phyloP scores from a whole-genome alignment of 1,140 invertebrate species.

The Eriocheir sinensis region DNA sequence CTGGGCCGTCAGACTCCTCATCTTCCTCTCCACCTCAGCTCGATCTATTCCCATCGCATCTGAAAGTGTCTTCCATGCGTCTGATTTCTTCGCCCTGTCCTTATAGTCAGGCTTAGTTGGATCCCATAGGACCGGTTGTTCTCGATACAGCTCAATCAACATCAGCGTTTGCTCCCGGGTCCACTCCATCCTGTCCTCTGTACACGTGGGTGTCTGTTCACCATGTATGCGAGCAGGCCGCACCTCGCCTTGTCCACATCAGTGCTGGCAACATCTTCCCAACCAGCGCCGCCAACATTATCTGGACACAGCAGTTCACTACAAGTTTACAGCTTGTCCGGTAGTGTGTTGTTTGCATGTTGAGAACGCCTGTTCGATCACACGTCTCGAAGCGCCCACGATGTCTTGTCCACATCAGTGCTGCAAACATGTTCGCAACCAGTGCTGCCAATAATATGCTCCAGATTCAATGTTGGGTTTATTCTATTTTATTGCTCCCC shows the following conservation, averaged over 20 bases:
- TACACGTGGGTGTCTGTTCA: neutral
- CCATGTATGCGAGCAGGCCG: constrained; percentile 28
- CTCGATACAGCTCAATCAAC: neutral
- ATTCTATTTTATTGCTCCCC: too few species aligned
- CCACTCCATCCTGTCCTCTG: constrained; percentile 1
- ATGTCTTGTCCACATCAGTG: neutral
- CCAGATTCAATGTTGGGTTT: too few species aligned
- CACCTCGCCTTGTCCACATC: constrained; percentile 29
- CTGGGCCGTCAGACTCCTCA: constrained; percentile 43
- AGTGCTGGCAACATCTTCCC: constrained; percentile 38
- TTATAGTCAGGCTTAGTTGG: constrained; percentile 37
- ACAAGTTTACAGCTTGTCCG: constrained; percentile 41
- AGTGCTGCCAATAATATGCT: too few species aligned
- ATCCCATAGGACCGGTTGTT: constrained; percentile 38
- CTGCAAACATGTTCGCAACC: neutral
- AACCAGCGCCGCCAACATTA: neutral
- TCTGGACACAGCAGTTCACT: constrained; percentile 29
- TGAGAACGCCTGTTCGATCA: constrained; percentile 27
- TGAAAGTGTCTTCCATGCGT: constrained; percentile 42
- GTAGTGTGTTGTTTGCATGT: constrained; percentile 2
- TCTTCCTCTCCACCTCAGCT: constrained; percentile 45
- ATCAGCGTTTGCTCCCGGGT: constrained; percentile 28
- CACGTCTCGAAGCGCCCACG: constrained; percentile 33
- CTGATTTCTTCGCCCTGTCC: constrained; percentile 33
- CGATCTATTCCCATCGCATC: constrained; percentile 27